Evolutionary conservation across 2,888 invertebrate species (phyloP), one percentile per base, ranked within the genome.

Genomic region (Rosalia funebris): DNA sequence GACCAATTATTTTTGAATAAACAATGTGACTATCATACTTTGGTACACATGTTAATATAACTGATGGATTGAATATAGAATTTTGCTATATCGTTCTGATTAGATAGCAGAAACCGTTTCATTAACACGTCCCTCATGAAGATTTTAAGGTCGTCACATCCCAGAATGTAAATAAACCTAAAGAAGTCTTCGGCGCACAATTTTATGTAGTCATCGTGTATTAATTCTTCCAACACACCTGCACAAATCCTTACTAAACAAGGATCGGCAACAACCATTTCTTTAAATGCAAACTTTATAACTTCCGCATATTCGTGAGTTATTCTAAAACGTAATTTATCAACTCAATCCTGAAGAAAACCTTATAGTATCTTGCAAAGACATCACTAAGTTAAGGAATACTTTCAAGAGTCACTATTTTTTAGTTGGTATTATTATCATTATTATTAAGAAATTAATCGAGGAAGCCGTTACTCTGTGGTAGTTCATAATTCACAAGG

Each of bases 221-320:
- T 66, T 5, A 71, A 56, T 62, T 70, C 71, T 60, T 73, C 73
- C 32, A 73, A 44, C 16, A 68, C 57, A 16, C 60, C 46, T 10
- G 69, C 45, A 25, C 68, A 66, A 9, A 71, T 54, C 59, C 67
- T 66, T 25, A 63, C 63, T 15, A 73, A 44, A 32, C 68, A 66
- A 2, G 68, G 66, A 42, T 71, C 66, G 7, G 60, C 63, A 25
- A 48, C 48, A 14, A 69, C 68, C 37, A 71, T 58, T 31, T 71
- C 65, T 31, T 46, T 54, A 12, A 71, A 65, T 14, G 62, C 61
- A 41, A 68, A 67, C 19, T 50, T 56, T 31, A 69, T 65, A n/a
- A 72, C 57, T 12, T 65, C 66, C 31, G 65, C 69, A 59, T 62
- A 72, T 52, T 72, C 72, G 15, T 69, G 70, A 25, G 66, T 69